Base-by-base conservation (phyloP, 2,113 vertebrate species). In the Catharus bicknelli region DNA sequence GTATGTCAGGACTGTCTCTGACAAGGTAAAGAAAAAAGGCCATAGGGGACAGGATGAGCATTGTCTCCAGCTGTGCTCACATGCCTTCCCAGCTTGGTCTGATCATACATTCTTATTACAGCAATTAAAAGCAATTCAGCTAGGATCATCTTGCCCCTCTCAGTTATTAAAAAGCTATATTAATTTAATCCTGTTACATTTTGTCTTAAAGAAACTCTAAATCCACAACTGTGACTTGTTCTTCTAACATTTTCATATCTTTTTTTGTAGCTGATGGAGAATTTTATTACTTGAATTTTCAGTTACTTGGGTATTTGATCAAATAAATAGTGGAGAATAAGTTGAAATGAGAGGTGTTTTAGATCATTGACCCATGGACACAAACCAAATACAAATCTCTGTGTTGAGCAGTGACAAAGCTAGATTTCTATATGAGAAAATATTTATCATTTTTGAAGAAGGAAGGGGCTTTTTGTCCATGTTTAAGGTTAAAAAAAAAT, bases 41-140 rank as follows among this genome's bases (percentile, higher is more conserved):
- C 7, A 2, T 4, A 27, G 15, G 22, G 14, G 14, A 61, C 16
- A 51, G 23, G 16, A 51, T 17, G 36, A 64, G 16, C 1, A 0
- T 34, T 78, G 16, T n/a, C 36, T 86, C 43, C 15, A 53, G 11
- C 21, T 64, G 27, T 38, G 23, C 25, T 62, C 14, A 21, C 23
- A 8, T 40, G 42, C 30, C 34, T 51, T 67, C 42, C 3, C 36
- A 68, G 4, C 7, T 47, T 73, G 61, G 14, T 78, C 3, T 7
- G 23, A 25, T 51, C 48, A 58, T 18, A 57, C 9, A 27, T 42
- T 48, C 5, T 47, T 68, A 10, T 61, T 53, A 42, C 62, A 76
- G 38, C 6, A 78, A 72, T 54, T 70, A 62, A 21, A 70, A 7
- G 2, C 9, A 32, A 83, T 32, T 1, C 43, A 57, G 4, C 15